These are phyloP conservation scores for Diglossa cyanea DNA, from an alignment of 2,797 vertebrate genomes.

Conservation along the genomic window DNA sequence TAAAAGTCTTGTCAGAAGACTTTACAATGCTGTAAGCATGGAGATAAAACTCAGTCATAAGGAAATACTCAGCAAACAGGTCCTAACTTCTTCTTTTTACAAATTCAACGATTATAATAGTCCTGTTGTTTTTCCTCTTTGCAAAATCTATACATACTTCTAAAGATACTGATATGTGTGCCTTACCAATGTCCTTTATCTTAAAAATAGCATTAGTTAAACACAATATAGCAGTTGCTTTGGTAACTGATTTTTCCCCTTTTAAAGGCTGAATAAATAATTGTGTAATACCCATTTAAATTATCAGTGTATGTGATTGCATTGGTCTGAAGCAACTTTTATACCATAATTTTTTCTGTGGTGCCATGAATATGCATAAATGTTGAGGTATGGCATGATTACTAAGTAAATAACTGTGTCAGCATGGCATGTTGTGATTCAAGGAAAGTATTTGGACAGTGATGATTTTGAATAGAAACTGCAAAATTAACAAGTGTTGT, in stretches of 20 bases:
- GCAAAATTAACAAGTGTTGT: background rate
- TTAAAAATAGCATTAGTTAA: slow-evolving; percentile 58
- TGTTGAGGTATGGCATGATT: background rate
- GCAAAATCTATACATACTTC: background rate
- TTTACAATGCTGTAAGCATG: background rate
- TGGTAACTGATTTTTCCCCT: slow-evolving; percentile 50
- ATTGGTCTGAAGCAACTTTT: background rate
- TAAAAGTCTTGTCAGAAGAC: background rate
- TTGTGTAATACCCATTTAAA: slow-evolving; percentile 33
- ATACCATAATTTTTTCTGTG: background rate
- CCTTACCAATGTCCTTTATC: slow-evolving; percentile 20
- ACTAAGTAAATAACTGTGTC: background rate
- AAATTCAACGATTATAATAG: background rate
- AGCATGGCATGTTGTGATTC: background rate
- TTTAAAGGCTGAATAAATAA: slow-evolving; percentile 53
- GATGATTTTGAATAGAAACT: background rate
- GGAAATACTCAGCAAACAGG: background rate
- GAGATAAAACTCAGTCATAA: background rate
- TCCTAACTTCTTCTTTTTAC: background rate
- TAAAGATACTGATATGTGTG: background rate
- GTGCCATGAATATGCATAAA: slow-evolving; percentile 4
- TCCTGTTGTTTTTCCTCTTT: background rate
- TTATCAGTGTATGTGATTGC: background rate
- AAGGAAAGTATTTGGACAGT: background rate
- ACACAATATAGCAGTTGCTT: slow-evolving; percentile 59